phyloP scores from a whole-genome alignment of 1,140 invertebrate species.

The Diorhabda elongata region DNA sequence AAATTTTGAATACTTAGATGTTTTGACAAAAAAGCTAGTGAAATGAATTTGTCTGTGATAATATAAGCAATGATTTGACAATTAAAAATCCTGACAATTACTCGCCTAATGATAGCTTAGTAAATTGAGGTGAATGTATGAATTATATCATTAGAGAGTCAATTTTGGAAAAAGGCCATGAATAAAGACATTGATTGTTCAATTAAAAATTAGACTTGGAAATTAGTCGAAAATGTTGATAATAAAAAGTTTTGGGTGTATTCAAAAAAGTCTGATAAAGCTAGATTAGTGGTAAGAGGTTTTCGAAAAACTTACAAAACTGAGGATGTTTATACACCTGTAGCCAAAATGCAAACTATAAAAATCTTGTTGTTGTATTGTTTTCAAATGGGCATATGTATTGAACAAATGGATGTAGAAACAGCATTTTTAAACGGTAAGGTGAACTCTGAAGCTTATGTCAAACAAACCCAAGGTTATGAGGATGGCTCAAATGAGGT shows the following conservation, averaged over 20 bases:
- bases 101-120: no score
- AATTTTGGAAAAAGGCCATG: no score
- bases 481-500: not conserved
- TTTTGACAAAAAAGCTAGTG: conserved; percentile 33
- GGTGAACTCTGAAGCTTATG: not conserved
- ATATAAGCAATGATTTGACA: no score
- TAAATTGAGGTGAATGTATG: no score
- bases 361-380: not conserved
- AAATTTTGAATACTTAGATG: conserved; percentile 41
- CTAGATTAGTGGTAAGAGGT: not conserved
- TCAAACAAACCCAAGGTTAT: not conserved
- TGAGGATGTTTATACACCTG: not conserved
- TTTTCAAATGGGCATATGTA: not conserved
- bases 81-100: no score
- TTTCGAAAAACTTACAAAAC: not conserved
- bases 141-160: no score
- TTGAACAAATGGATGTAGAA: conserved; percentile 3
- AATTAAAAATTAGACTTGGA: no score
- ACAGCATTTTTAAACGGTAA: conserved; percentile 5
- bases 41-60: no score
- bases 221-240: no score
- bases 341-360: not conserved
- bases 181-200: no score
- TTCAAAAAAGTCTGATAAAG: not conserved
- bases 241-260: no score